Evolutionary conservation across 37 sponge, comb jelly and placozoan genomes (phyloP).

Genomic region (Geodia barretti): DNA sequence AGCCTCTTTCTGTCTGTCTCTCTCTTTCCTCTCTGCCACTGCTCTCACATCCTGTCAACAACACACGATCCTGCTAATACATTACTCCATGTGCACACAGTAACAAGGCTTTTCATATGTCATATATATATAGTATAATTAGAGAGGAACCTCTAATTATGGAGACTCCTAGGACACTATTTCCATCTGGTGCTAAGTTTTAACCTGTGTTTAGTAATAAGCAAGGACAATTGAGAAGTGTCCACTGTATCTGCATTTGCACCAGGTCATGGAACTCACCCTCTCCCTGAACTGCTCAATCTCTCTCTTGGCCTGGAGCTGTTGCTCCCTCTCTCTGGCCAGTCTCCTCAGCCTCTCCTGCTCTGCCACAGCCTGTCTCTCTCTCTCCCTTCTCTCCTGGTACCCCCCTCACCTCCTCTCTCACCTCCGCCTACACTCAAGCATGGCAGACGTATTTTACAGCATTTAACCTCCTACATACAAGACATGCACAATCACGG

Average conservation of each 20-base stretch:
- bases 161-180: neutral
- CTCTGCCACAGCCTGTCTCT: conserved; percentile 16
- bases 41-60: conserved; percentile 43
- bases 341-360: conserved; percentile 17
- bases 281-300: conserved; percentile 68
- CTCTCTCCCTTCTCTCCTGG: conserved; percentile 22
- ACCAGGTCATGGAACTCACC: conserved; percentile 34
- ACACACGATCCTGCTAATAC: neutral
- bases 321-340: conserved; percentile 29
- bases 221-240: neutral
- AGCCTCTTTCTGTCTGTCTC: conserved; percentile 17
- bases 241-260: neutral
- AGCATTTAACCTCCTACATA: neutral
- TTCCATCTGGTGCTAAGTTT: neutral
- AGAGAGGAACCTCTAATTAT: neutral
- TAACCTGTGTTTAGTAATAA: neutral
- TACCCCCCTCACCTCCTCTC: conserved; percentile 44
- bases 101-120: neutral
- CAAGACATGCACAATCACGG: too few relatives aligned
- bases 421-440: conserved; percentile 33
- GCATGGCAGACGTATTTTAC: too few relatives aligned
- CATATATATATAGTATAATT: neutral
- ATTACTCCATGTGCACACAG: neutral
- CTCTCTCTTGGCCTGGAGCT: conserved; percentile 61
- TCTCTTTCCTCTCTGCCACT: conserved; percentile 32